Evolutionary conservation across 2,113 vertebrate genomes (phyloP), one percentile per base, ranked within the genome.

Genomic region (Hydrolagus affinis): DNA sequence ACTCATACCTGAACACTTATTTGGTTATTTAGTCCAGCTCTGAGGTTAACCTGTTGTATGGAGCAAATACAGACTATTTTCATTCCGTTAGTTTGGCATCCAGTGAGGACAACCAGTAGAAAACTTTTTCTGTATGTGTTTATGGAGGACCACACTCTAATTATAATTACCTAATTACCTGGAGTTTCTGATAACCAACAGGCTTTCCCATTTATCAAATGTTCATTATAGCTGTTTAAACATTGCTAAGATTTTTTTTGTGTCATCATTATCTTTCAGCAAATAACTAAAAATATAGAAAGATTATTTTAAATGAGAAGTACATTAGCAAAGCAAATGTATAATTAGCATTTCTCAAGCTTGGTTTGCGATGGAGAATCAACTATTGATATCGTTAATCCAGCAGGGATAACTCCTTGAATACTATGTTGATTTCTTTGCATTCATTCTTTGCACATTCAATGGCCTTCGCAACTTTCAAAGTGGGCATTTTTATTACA

Each of bases 301-400:
- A 66, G 60, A 9, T 83, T 83, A 66, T 19, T 83, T 32, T 68
- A 32, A 83, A 83, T 83, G 60, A 83, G 62, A 32, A 21, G 3
- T 68, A 25, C 78, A 57, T 3, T 32, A 19, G 17, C 60, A 32
- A 32, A 83, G 62, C 6, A 32, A 8, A 21, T 23, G 32, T 83
- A 44, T 83, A 32, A 83, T 83, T 66, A 66, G 60, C 62, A 64
- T 66, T 66, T 30, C 62, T 28, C 15, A 19, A 28, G 25, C 23
- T 25, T 80, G 25, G 15, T 83, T 66, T 30, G 64, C 66, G 66
- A 44, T 44, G 25, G 17, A 66, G 62, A 64, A 17, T 83, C 77
- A 83, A 68, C 44, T 44, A 44, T 44, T 83, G 78, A 60, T 30
- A 66, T 25, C 30, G 15, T 66, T 83, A 83, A 83, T 83, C 78